Conservation (phyloP, 2,888 invertebrate genomes). For the Sminthurinus aureus region DNA sequence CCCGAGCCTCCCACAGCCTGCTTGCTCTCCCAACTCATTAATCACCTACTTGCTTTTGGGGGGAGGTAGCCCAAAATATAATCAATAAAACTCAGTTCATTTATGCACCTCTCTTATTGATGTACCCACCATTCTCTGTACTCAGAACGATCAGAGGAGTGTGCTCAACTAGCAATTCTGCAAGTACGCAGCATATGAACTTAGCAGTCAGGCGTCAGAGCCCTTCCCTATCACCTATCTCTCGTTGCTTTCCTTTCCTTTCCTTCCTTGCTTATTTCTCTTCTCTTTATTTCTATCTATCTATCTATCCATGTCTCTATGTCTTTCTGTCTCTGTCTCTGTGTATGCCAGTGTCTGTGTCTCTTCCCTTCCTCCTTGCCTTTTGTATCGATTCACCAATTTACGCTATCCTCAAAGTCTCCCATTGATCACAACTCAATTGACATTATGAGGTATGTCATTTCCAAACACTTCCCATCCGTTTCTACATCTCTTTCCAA, state of each 20-base stretch:
- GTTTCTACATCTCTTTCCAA: conserved; percentile 9
- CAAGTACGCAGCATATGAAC: conserved; percentile 41
- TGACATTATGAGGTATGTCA: conserved; percentile 41
- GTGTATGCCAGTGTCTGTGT: no score
- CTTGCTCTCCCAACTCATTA: conserved; percentile 44
- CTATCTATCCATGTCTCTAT: conserved; percentile 3
- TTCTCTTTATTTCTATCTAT: conserved; percentile 6
- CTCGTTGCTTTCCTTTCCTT: neutral
- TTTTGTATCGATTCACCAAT: conserved; percentile 42
- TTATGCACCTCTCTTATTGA: conserved; percentile 46
- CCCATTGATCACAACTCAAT: conserved; percentile 41
- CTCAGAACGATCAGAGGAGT: conserved; percentile 33
- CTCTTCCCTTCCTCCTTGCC: conserved; percentile 5
- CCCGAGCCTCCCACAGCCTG: conserved; percentile 39
- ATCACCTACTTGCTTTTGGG: conserved; percentile 43
- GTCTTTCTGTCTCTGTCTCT: neutral
- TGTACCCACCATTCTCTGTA: conserved; percentile 30
- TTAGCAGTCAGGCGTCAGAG: conserved; percentile 41
- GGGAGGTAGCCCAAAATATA: conserved; percentile 18
- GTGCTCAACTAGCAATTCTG: conserved; percentile 40
- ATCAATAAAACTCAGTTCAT: conserved; percentile 50
- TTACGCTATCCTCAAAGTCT: conserved; percentile 36
- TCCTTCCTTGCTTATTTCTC: neutral
- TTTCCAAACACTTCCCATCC: conserved; percentile 26
- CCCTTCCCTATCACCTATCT: conserved; percentile 41